phyloP scores from a whole-genome alignment of 2,797 vertebrate species.

The Aythya fuligula region DNA sequence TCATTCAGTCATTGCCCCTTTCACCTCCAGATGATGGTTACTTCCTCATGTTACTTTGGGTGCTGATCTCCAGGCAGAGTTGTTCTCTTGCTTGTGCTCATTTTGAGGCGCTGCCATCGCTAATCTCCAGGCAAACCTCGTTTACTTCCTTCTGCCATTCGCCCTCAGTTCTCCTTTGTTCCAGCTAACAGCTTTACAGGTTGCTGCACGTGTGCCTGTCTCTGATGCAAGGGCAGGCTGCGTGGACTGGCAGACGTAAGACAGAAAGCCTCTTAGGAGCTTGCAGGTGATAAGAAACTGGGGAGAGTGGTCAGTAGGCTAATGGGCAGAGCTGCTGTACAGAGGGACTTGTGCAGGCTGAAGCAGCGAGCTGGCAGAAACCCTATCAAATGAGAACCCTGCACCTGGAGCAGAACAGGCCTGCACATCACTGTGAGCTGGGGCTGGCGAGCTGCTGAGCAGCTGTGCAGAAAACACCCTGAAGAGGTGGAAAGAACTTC shows the following conservation, averaged over 20 bases:
- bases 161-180: not conserved
- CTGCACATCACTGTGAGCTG: not conserved
- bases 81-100: not conserved
- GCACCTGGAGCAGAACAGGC: not conserved
- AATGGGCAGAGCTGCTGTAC: not conserved
- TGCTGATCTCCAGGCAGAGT: not conserved
- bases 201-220: not conserved
- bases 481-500: not conserved
- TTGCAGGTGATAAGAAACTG: not conserved
- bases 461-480: not conserved
- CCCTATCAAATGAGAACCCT: rapidly evolving
- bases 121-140: not conserved
- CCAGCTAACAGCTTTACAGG: not conserved
- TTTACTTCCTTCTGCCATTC: not conserved
- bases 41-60: not conserved
- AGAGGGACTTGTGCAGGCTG: not conserved
- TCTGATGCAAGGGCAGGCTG: not conserved
- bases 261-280: not conserved
- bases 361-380: not conserved
- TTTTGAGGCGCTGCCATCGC: not conserved
- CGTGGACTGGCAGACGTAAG: not conserved
- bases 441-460: not conserved
- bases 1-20: not conserved
- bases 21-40: not conserved
- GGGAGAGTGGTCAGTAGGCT: not conserved